Evolutionary conservation across 2,113 vertebrate species (phyloP), one percentile per base, ranked within the genome.

Genomic region (Condylura cristata): DNA sequence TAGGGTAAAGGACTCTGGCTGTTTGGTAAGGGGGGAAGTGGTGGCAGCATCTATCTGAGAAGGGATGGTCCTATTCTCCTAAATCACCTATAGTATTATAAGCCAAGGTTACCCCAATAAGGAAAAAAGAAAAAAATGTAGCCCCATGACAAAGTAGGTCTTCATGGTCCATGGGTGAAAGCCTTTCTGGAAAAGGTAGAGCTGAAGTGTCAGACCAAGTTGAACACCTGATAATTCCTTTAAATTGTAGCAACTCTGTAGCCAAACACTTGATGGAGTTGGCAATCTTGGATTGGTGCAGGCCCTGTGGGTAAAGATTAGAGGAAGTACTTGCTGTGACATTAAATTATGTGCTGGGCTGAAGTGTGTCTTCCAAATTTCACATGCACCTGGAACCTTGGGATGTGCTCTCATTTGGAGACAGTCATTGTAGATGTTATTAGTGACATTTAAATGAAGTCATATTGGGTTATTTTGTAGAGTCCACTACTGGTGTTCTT

Each of bases 331-430:
- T 70, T 90, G 14, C 16, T 84, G 28, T 28, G 18, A 16, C 30
- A 80, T 44, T 66, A 8, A 82, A 20, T 16, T 14, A 9, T 63
- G 26, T 44, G 1, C 18, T 46, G 28, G 24, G 18, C 60, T 83
- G 26, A 34, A 22, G 3, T 24, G 18, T 0, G 8, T 22, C 41
- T 24, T 20, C 30, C 26, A 12, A 68, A 74, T 75, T 26, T 61
- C 44, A 39, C 11, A 4, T 20, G 22, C 24, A 78, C 13, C 6
- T 39, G 3, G 4, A 72, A 78, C 4, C 32, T 46, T 78, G 17
- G 44, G n/a, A 81, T 30, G 30, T 37, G 20, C 94, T 9, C 82
- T 93, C 28, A 85, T 76, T 81, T 93, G 41, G 58, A 81, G 88
- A 74, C 58, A 84, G 7, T 39, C 17, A 80, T 74, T 56, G 51